These are phyloP conservation scores for Parasteatoda tepidariorum DNA, from an alignment of 1,140 invertebrate species.

Conservation along the genomic window DNA sequence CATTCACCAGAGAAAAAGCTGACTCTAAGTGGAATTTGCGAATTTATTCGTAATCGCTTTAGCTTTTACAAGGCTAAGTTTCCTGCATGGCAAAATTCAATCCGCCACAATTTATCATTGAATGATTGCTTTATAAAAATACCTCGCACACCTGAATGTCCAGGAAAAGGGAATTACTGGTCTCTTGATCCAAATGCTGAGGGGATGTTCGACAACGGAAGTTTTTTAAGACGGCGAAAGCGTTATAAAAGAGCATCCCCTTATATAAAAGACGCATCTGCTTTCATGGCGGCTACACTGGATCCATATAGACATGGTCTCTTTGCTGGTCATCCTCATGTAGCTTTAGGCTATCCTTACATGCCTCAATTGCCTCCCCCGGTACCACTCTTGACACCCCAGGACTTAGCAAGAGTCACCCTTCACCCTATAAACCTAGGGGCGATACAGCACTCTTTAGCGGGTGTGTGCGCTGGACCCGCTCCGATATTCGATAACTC, in stretches of 20 bases:
- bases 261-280: constrained; percentile 62
- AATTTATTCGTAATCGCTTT: constrained; percentile 95
- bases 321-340: constrained; percentile 60
- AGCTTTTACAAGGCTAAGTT: constrained; percentile 96
- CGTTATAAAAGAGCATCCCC: constrained; percentile 82
- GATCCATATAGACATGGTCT: constrained; percentile 63
- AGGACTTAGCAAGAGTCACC: constrained; percentile 46
- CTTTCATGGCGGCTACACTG: constrained; percentile 65
- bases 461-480: background rate
- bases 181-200: constrained; percentile 95
- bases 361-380: constrained; percentile 63
- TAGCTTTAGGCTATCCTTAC: constrained; percentile 64
- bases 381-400: constrained; percentile 42
- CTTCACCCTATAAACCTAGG: constrained; percentile 42
- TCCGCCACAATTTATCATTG: constrained; percentile 95
- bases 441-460: constrained; percentile 17
- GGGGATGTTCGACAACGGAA: constrained; percentile 99
- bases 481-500: constrained; percentile 16
- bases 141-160: constrained; percentile 96
- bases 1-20: constrained; percentile 71
- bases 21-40: constrained; percentile 73
- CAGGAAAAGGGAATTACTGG: constrained; percentile 99
- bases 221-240: constrained; percentile 93
- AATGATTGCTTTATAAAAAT: constrained; percentile 99
- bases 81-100: constrained; percentile 96